Conservation (phyloP, 2,888 invertebrate genomes). For the Diarsia mendica region DNA sequence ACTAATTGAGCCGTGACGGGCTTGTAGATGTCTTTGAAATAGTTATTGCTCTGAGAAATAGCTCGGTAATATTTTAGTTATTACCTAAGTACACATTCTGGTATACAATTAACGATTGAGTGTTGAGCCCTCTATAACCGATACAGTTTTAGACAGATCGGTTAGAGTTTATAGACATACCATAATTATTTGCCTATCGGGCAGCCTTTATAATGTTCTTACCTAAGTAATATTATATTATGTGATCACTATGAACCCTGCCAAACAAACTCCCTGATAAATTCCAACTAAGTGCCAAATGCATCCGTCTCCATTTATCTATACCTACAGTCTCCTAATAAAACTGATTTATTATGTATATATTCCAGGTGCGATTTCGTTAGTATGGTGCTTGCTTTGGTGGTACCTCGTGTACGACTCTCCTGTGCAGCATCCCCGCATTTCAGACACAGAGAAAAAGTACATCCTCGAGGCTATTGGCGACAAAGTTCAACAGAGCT, state of each 20-base stretch:
- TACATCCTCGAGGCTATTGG: constrained; percentile 92
- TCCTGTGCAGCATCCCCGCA: constrained; percentile 91
- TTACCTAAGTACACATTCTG: too few species aligned
- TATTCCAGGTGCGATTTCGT: constrained; percentile 85
- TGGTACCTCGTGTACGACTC: constrained; percentile 91
- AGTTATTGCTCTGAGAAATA: constrained; percentile 45
- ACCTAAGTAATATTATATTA: too few species aligned
- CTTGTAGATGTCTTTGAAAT: constrained; percentile 58
- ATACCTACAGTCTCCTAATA: neutral
- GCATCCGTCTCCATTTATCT: neutral
- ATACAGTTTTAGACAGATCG: too few species aligned
- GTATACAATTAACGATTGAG: too few species aligned
- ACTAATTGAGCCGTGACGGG: constrained; percentile 69
- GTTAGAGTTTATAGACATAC: too few species aligned
- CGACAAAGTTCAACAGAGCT: constrained; percentile 87
- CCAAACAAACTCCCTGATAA: too few species aligned
- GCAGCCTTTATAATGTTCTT: too few species aligned
- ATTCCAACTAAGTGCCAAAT: neutral
- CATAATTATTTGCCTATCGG: too few species aligned
- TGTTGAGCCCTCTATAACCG: too few species aligned
- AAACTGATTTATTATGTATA: neutral
- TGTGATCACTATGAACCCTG: neutral
- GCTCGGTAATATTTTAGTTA: too few species aligned
- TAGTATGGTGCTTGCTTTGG: constrained; percentile 90
- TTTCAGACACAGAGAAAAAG: constrained; percentile 91